These are phyloP conservation scores for Latrodectus hesperus DNA, from an alignment of 2,888 invertebrate genomes.

Conservation along the genomic window DNA sequence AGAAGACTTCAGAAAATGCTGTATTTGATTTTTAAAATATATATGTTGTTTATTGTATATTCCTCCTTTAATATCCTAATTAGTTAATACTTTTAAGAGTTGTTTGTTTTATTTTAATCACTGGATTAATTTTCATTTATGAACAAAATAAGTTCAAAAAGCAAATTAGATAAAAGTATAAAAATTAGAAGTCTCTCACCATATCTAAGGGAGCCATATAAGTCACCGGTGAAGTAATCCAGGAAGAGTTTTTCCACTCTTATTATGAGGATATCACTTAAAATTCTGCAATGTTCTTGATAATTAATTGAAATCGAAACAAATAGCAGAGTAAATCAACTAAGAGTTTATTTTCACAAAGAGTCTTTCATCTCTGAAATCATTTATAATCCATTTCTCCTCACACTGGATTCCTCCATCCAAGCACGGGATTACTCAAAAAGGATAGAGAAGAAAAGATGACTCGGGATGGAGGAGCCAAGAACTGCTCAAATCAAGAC, in stretches of 20 bases:
- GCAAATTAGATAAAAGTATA: background rate
- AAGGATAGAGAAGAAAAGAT: slow-evolving; percentile 31
- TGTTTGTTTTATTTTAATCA: no score
- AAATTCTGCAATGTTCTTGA: background rate
- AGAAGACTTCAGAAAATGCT: no score
- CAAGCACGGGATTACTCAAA: background rate
- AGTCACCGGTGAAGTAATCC: slow-evolving; percentile 34
- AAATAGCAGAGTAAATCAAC: background rate
- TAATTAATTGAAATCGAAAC: background rate
- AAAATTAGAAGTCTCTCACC: slow-evolving; percentile 35
- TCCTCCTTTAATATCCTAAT: no score
- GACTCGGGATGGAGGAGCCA: slow-evolving; percentile 18
- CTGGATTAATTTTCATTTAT: no score
- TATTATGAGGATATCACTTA: background rate
- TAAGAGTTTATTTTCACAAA: slow-evolving; percentile 3
- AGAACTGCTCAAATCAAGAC: slow-evolving; percentile 41
- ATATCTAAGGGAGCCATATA: slow-evolving; percentile 67
- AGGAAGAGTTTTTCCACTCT: background rate
- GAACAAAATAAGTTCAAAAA: background rate
- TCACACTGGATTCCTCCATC: slow-evolving; percentile 27
- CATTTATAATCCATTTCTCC: slow-evolving; percentile 46
- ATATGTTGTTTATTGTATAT: no score
- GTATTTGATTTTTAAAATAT: no score
- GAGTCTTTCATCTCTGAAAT: slow-evolving; percentile 11
- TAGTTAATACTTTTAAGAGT: no score